Conservation (phyloP, 1,140 invertebrate species). For the Drosophila sucinea region DNA sequence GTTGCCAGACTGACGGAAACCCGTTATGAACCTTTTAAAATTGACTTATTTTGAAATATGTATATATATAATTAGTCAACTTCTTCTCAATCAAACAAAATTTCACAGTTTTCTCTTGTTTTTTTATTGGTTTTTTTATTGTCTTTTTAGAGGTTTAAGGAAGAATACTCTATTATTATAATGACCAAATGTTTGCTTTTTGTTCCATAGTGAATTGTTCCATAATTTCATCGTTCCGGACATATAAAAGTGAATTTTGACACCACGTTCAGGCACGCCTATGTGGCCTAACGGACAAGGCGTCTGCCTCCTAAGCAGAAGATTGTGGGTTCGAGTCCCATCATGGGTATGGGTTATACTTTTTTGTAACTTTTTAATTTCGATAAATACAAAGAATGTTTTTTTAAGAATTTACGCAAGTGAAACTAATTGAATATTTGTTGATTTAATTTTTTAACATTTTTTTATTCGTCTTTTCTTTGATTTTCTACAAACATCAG, state of each 20-base stretch:
- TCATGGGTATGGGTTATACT: slow-evolving; percentile 8
- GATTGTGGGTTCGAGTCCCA: slow-evolving; percentile 19
- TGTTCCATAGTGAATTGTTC: no score
- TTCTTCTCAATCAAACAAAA: no score
- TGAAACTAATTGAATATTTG: background rate
- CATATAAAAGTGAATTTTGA: no score
- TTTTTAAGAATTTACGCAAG: background rate
- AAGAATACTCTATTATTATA: no score
- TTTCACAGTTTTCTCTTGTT: no score
- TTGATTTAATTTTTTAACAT: slow-evolving; percentile 5
- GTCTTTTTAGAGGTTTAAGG: no score
- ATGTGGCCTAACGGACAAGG: slow-evolving; percentile 19
- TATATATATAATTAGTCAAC: no score
- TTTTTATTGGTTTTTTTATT: no score
- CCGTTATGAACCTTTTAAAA: no score
- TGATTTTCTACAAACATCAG: slow-evolving; percentile 47
- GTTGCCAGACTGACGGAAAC: slow-evolving; percentile 4
- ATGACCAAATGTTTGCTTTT: no score
- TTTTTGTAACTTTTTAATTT: background rate
- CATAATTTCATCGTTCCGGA: no score
- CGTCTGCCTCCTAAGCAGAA: slow-evolving; percentile 17
- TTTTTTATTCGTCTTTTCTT: slow-evolving; percentile 37
- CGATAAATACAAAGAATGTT: background rate
- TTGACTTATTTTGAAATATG: no score
- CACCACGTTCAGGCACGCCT: background rate